Conservation (phyloP, 2,113 vertebrate genomes). For the Quiscalus mexicanus region DNA sequence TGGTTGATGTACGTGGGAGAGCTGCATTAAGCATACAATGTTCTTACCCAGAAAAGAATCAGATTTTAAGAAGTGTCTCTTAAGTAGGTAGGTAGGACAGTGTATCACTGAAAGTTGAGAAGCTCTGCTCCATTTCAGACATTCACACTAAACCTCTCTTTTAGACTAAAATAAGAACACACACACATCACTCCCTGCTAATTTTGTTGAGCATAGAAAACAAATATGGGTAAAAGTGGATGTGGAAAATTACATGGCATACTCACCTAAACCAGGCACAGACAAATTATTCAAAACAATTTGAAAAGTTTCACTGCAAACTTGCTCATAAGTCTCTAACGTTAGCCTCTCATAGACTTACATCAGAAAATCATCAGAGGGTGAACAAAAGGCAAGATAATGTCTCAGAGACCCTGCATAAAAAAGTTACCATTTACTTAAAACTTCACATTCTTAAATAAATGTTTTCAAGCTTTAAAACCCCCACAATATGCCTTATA, state of each 20-base stretch:
- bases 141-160: background rate
- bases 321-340: background rate
- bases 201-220: background rate
- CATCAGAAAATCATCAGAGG: background rate
- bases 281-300: background rate
- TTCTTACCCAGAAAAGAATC: conserved; percentile 7
- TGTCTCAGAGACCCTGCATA: background rate
- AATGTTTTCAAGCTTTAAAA: background rate
- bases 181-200: background rate
- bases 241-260: background rate
- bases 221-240: background rate
- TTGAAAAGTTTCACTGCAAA: background rate
- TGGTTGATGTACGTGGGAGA: background rate
- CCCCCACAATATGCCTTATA: background rate
- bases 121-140: background rate
- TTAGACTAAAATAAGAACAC: background rate
- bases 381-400: background rate
- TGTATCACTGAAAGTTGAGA: background rate
- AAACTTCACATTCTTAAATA: background rate
- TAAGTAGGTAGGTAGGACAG: conserved; percentile 40
- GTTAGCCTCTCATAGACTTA: background rate
- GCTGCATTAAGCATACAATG: background rate
- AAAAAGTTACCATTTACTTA: background rate
- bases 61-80: background rate
- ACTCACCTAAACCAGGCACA: background rate